Evolutionary conservation across 2,797 vertebrate genomes (phyloP), one percentile per base, ranked within the genome.

Genomic region (Rhincodon typus): DNA sequence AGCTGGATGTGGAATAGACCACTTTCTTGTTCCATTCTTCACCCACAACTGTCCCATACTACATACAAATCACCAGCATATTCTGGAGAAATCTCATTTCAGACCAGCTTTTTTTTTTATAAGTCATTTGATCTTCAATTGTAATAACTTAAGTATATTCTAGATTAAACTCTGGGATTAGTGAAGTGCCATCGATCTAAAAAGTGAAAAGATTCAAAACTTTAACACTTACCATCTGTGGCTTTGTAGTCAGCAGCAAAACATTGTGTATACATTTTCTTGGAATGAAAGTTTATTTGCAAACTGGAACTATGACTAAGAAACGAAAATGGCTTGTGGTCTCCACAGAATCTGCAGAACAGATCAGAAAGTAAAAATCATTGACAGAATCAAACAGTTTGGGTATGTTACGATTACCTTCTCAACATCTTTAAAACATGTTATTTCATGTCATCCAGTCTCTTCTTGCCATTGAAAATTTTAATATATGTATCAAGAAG

Each of bases 301-400:
- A 95, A 95, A 77, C 70, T 95, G 70, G 94, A 95, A 53, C 70
- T n/a, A 7, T 57, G 34, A 95, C 69, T 95, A 46, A 21, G 21
- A 27, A 53, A 8, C 10, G 0, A 21, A 77, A 95, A 77, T 34
- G 42, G 12, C 46, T 34, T 72, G 6, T 23, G 94, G 3, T 77
- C 94, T 38, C 90, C 90, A 69, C 90, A 93, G 62, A 93, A 93
- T 69, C 90, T 93, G 42, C 6, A 23, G 62, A 93, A 93, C 62
- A 42, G 38, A 93, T 69, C 19, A 69, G n/a, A 93, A 93, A 23
- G 42, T 38, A 38, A 93, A 69, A 38, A 42, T 0, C 19, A 42
- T 69, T 67, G 67, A 42, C n/a, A 23, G 34, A 1, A 4, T 69
- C 10, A 93, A 69, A 2, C 21, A 3, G 62, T 42, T 42, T 25